These are phyloP conservation scores for Lithodes maja DNA, from an alignment of 2,888 invertebrate species.

Conservation along the genomic window DNA sequence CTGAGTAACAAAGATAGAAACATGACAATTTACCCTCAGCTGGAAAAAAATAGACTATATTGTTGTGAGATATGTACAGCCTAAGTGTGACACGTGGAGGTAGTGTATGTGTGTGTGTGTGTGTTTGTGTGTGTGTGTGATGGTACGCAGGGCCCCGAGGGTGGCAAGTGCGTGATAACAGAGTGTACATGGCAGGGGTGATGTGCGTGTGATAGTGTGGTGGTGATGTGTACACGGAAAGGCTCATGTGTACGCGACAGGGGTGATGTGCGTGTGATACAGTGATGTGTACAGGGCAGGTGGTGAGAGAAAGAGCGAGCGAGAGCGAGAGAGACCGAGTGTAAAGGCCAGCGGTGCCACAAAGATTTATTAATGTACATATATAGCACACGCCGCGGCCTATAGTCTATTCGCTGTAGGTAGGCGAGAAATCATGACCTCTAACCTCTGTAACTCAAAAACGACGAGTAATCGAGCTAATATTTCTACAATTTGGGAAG, in stretches of 20 bases:
- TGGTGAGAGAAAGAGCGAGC: conserved; percentile 14
- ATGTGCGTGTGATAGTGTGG: background rate
- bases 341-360: conserved; percentile 50
- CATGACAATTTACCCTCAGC: no score
- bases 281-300: background rate
- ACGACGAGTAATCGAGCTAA: no score
- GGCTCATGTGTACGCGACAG: background rate
- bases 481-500: no score
- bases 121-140: background rate
- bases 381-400: conserved; percentile 47
- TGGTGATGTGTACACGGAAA: background rate
- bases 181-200: background rate
- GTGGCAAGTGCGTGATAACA: background rate
- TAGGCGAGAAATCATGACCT: no score
- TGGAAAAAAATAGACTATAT: no score
- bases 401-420: conserved; percentile 28
- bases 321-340: conserved; percentile 22
- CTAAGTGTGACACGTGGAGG: background rate
- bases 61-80: no score
- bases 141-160: background rate
- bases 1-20: no score
- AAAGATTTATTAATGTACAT: conserved; percentile 57
- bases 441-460: no score
- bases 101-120: conserved; percentile 1
- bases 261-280: no score